A percentile compares a stretch with the other conserved stretches of the same genome.
phyloP scores from a whole-genome alignment of 2,888 invertebrate species.

The Heliconius ethilla region DNA sequence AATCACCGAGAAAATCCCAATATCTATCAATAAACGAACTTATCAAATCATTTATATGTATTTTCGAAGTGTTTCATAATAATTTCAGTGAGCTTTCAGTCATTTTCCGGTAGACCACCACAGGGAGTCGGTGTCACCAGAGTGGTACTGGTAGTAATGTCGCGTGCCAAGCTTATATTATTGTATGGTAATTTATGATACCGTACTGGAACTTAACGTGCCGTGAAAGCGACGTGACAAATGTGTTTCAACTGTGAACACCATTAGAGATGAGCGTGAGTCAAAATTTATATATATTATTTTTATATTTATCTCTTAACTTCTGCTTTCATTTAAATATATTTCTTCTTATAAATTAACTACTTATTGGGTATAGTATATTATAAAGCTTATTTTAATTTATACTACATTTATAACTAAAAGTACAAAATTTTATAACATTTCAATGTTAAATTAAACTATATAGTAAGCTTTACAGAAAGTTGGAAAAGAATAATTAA shows the following conservation, averaged over 20 bases:
- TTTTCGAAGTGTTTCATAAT: constrained; percentile 4
- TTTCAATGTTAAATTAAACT: neutral
- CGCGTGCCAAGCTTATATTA: constrained; percentile 44
- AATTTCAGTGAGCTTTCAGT: constrained; percentile 25
- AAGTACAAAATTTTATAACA: neutral
- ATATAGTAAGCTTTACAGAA: neutral
- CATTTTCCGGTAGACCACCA: constrained; percentile 14
- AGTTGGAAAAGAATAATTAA: neutral
- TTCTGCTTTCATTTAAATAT: neutral
- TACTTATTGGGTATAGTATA: neutral
- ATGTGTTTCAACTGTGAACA: constrained; percentile 49
- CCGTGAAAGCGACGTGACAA: constrained; percentile 54
- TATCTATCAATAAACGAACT: constrained; percentile 49
- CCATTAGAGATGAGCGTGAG: constrained; percentile 70
- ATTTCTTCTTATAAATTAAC: neutral
- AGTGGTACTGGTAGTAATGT: constrained; percentile 44
- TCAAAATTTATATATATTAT: constrained; percentile 37
- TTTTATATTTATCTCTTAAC: neutral
- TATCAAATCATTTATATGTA: neutral
- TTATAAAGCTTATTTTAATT: neutral
- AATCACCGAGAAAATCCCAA: constrained; percentile 59
- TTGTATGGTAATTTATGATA: constrained; percentile 48
- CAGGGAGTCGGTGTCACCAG: constrained; percentile 33
- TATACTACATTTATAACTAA: neutral
- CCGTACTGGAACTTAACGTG: constrained; percentile 40